These are phyloP conservation scores for Dunckerocampus dactyliophorus DNA, from an alignment of 2,113 vertebrate species.

Conservation along the genomic window DNA sequence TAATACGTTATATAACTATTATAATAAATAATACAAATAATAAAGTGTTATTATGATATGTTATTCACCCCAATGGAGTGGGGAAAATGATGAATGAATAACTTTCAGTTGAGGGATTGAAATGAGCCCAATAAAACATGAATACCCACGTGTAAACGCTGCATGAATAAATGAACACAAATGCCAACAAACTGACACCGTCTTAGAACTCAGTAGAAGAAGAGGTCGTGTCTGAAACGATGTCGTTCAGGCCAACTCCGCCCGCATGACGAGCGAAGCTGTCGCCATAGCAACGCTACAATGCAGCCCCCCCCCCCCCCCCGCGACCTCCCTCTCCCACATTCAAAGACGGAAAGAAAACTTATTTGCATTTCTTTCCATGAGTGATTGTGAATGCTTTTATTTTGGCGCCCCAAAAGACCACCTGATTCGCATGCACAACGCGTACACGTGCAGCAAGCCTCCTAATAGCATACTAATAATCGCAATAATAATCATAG, in stretches of 20 bases:
- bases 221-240: neutral
- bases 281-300: constrained; percentile 57
- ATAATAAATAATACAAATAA: neutral
- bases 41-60: too few species aligned
- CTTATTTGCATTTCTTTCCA: constrained; percentile 69
- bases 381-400: constrained; percentile 38
- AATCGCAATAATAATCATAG: too few species aligned
- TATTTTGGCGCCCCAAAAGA: constrained; percentile 35
- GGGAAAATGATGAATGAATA: neutral
- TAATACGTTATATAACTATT: too few species aligned
- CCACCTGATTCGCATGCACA: neutral
- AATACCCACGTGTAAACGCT: neutral
- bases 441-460: neutral
- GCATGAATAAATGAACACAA: neutral
- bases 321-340: constrained; percentile 43
- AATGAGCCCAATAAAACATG: neutral
- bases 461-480: neutral
- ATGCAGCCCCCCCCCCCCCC: constrained; percentile 41
- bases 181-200: neutral
- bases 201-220: neutral
- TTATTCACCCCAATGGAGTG: too few species aligned
- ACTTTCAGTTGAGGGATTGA: neutral
- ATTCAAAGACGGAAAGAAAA: constrained; percentile 27
- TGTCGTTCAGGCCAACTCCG: constrained; percentile 20
- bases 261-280: constrained; percentile 43